Base-by-base conservation (phyloP, 2,888 invertebrate species). In the Mystacides longicornis region DNA sequence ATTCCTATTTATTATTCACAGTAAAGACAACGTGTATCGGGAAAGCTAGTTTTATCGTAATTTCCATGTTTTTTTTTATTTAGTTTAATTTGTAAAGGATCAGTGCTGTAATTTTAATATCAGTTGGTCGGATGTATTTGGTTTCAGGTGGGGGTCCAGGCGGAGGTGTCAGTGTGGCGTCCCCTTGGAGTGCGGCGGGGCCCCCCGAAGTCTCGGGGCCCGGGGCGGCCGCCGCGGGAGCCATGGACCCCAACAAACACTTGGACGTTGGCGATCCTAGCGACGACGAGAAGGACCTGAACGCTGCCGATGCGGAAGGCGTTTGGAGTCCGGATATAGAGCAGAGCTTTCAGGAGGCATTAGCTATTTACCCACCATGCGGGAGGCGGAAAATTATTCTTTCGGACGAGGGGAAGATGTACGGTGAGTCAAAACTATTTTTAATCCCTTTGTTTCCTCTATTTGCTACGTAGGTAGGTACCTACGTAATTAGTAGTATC, bases 291-390 rank as follows among this genome's bases (percentile, higher is more conserved):
- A 77, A 77, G 81, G 93, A 93, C 75, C 80, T 92, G 74, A 91
- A 93, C 71, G 93, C 94, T 67, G 89, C 94, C 65, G 98, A 99
- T 78, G 98, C 98, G 65, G 99, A 99, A 78, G 99, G 99, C 66
- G 99, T 99, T 59, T 99, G 99, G 99, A 95, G 95, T 78, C 94
- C 97, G 64, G 99, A 99, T 79, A 99, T 99, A 76, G 99, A 99
- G 77, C 98, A 99, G 80, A 95, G 95, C 79, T 99, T 99, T 80
- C 98, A 99, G 76, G 99, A 99, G 81, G 99, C 99, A 63, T 83
- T 99, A 72, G 95, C 97, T 68, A 98, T 99, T 73, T 99, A 99
- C 81, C 99, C 99, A 60, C 99, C 99, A 62, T 99, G 99, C 77
- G 99, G 99, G 64, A 81, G 99, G 67, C 85, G 99, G 74, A 99